Base-by-base conservation (phyloP, 2,113 vertebrate genomes). In the Copsychus sechellarum region DNA sequence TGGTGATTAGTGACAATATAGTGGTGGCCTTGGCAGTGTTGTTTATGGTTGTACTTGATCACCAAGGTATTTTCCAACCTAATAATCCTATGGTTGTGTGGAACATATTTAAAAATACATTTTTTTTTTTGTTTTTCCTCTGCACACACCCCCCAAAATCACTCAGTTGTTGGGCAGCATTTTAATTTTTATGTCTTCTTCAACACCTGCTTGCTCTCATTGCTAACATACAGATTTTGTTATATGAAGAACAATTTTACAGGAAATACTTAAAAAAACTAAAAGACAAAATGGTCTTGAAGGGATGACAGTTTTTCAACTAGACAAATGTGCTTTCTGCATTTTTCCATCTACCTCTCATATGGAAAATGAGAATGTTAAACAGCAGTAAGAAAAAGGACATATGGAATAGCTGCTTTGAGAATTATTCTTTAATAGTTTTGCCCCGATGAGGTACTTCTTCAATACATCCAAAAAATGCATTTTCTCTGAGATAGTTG, bases 401-500 rank as follows among this genome's bases (percentile, higher is more conserved):
- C 81, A 70, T 74, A 54, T 60, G 64, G 65, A 87, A 88, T 58
- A 88, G 65, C 42, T 90, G 65, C 58, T 76, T 92, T 24, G 69
- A 72, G 61, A 92, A 93, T 45, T 54, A 70, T 48, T 34, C 66
- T 60, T 80, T 65, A 92, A 67, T 73, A 42, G 11, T 53, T 92
- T 95, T 92, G 38, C 34, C 65, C 21, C 48, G 16, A 45, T 79
- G 23, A 93, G 33, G 23, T 91, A 82, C 61, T 93, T 79, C 85
- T 80, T n/a, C 56, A 82, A 81, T 89, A 64, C 14, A 80, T 84
- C 81, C 94, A 82, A 20, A 58, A 93, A 95, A 93, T 53, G 24
- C 38, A 69, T 9, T 86, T 92, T 85, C 70, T 81, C 62, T 67
- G 66, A 87, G 34, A 40, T 36, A 29, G 33, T 6, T 87, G 69